Evolutionary conservation across 2,113 vertebrate species (phyloP).

Genomic region (Gallinago undulata): DNA sequence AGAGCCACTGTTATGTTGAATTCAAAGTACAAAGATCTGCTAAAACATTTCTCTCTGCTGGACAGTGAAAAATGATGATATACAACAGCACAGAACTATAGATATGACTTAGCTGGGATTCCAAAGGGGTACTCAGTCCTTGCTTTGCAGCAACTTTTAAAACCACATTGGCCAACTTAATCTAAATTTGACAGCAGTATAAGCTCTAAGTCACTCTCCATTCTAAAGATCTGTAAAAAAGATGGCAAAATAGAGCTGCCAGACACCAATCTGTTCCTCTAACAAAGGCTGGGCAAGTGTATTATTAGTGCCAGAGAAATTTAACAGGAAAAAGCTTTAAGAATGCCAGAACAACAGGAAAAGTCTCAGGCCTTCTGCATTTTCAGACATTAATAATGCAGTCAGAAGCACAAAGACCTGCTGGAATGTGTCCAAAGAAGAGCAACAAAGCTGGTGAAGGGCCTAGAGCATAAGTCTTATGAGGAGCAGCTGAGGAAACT

Average conservation of each 20-base stretch:
- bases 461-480: not conserved
- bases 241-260: not conserved
- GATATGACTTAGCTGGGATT: not conserved
- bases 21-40: not conserved
- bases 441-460: not conserved
- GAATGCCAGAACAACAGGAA: not conserved
- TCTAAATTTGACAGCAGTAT: not conserved
- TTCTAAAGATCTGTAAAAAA: not conserved
- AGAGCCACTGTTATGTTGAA: not conserved
- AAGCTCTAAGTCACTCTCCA: not conserved
- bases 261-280: not conserved
- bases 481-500: not conserved
- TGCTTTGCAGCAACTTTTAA: not conserved
- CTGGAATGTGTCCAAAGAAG: fast-evolving
- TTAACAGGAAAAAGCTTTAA: not conserved
- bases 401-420: not conserved
- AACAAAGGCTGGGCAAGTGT: not conserved
- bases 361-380: not conserved
- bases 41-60: not conserved
- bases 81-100: not conserved
- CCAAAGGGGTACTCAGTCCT: not conserved
- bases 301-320: not conserved
- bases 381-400: not conserved
- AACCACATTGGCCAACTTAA: not conserved
- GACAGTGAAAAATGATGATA: not conserved